Percentiles rank a stretch among this genome's conserved stretches.
Conservation (phyloP, 2,113 vertebrate species). For the Pitta sordida region DNA sequence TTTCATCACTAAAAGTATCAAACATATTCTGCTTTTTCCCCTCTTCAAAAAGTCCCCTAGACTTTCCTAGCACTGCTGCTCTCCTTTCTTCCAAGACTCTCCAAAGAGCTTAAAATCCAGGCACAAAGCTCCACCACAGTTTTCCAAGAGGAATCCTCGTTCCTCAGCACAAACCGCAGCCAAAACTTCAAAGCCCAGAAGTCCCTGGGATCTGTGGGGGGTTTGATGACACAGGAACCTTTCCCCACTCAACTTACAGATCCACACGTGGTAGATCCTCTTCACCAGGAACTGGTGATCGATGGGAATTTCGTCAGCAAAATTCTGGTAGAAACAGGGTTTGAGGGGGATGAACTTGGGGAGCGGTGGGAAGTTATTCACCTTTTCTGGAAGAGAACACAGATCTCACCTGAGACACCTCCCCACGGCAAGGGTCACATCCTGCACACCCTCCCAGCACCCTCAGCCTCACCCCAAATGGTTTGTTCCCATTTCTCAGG, state of each 20-base stretch:
- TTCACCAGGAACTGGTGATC: slow-evolving; percentile 84
- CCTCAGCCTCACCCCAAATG: not conserved
- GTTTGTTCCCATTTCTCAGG: not conserved
- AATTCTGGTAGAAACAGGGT: slow-evolving; percentile 94
- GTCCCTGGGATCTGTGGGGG: accelerated
- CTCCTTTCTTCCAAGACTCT: not conserved
- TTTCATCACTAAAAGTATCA: not conserved
- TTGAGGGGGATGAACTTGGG: slow-evolving; percentile 85
- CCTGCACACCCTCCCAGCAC: not conserved
- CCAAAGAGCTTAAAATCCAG: not conserved
- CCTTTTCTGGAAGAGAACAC: slow-evolving; percentile 70
- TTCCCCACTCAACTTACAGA: slow-evolving; percentile 78
- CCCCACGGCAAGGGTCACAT: no score
- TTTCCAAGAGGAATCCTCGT: not conserved
- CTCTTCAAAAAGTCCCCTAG: not conserved
- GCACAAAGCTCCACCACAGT: not conserved
- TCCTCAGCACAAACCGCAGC: not conserved
- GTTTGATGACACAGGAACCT: not conserved
- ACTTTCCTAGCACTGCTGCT: not conserved
- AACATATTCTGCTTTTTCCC: not conserved
- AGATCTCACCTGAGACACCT: not conserved
- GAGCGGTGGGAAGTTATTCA: slow-evolving; percentile 92
- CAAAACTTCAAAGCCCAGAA: not conserved
- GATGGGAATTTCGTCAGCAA: slow-evolving; percentile 88
- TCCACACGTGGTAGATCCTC: slow-evolving; percentile 89